Evolutionary conservation across 1,140 invertebrate species (phyloP).

Genomic region (Paralvinella palmiformis): DNA sequence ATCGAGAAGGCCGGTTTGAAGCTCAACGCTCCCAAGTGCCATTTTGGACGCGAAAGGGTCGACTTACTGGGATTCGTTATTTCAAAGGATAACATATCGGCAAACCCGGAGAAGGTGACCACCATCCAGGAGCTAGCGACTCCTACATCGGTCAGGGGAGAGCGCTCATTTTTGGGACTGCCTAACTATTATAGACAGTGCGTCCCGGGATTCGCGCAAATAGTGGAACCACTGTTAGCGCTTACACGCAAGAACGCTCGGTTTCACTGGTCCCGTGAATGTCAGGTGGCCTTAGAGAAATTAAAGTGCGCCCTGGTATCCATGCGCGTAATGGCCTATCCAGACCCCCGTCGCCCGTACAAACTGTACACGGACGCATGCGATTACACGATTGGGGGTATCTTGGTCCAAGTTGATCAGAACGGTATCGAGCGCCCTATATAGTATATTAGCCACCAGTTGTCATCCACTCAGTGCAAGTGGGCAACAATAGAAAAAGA

Average conservation of each 20-base stretch:
- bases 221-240: background rate
- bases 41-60: no score
- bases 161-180: slow-evolving; percentile 14
- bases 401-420: background rate
- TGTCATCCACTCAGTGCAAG: slow-evolving; percentile 19
- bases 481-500: slow-evolving; percentile 29
- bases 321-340: background rate
- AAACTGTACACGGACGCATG: slow-evolving; percentile 2
- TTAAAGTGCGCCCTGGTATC: background rate
- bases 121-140: background rate
- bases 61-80: no score
- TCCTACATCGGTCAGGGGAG: slow-evolving; percentile 4
- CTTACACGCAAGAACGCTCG: slow-evolving; percentile 4
- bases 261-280: background rate
- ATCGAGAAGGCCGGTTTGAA: slow-evolving; percentile 44
- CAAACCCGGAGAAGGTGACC: background rate
- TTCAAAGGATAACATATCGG: no score
- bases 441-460: slow-evolving; percentile 23
- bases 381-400: background rate
- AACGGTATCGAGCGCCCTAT: slow-evolving; percentile 21
- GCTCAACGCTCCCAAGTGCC: slow-evolving; percentile 46
- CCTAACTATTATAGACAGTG: slow-evolving; percentile 14
- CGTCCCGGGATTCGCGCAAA: slow-evolving; percentile 7
- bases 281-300: background rate
- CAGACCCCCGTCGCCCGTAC: background rate